phyloP scores from a whole-genome alignment of 2,797 vertebrate species.

The Enteromius unitaeniatus region DNA sequence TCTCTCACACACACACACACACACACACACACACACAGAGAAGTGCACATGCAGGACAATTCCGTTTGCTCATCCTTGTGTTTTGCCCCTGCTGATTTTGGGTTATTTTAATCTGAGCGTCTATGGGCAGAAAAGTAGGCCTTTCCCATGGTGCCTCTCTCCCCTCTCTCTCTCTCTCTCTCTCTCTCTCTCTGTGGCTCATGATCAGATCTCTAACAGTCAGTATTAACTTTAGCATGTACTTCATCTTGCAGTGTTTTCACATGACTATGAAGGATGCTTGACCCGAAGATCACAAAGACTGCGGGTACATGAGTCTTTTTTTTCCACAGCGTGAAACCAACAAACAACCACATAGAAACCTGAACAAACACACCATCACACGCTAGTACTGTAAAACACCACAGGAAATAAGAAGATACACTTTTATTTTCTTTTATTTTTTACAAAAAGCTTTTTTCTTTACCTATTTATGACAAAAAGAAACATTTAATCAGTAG shows the following conservation, averaged over 20 bases:
- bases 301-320: neutral
- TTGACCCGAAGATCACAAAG: neutral
- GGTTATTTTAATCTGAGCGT: conserved; percentile 44
- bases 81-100: conserved; percentile 44
- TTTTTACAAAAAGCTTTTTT: too few species aligned
- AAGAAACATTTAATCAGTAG: neutral
- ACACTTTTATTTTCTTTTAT: neutral
- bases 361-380: neutral
- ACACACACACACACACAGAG: neutral
- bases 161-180: neutral
- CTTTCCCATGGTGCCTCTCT: conserved; percentile 24
- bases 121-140: conserved; percentile 39
- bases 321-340: neutral
- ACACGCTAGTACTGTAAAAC: neutral
- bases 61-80: conserved; percentile 27
- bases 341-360: neutral
- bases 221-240: neutral
- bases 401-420: neutral
- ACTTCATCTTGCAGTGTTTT: neutral
- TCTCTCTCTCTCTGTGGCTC: neutral
- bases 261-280: neutral
- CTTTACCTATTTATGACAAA: neutral
- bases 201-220: neutral
- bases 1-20: neutral
- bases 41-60: neutral